Base-by-base conservation (phyloP, 1,140 invertebrate species). In the Atta cephalotes region DNA sequence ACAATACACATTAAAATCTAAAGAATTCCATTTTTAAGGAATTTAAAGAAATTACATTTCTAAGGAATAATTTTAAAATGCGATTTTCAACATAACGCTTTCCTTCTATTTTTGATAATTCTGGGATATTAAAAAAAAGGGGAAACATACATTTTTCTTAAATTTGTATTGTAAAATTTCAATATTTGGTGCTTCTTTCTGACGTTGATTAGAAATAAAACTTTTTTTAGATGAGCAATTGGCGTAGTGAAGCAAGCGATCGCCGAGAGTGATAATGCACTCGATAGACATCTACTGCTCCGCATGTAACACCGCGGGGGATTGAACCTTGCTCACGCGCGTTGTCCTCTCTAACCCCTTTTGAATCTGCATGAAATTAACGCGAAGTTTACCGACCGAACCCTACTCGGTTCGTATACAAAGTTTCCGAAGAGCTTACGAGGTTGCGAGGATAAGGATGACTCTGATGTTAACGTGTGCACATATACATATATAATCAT, bases 361-460 rank as follows among this genome's bases (percentile, higher is more conserved):
- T 90, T 49, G 77, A 90, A 90, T 90, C 89, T 90, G 89, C 89
- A 90, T 90, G 89, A 90, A 90, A 90, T 90, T 90, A 90, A 90
- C 89, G 89, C 77, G 3, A 86, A 90, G 86, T 90, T 90, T 90
- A 88, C 86, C 81, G 65, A 90, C 71, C 88, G 70, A 81, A 51
- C 63, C 56, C 86, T 53, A 80, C 56, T 70, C 86, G 51, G 62
- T 56, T 68, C 45, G 18, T 60, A 51, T 76, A 60, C 74, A 70
- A 87, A 89, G 71, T 89, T 90, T 53, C 21, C 88, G 56, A 62
- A 62, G 56, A 89, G 79, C 88, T 89, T 88, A 85, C 51, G 16
- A 62, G 35, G 62, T 18, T 35, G 45, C 49, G 39, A 66, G 49
- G 77, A 65, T 68, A 80, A 80, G 63, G 28, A 14, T 25, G 35